Evolutionary conservation across 2,113 vertebrate species (phyloP), one percentile per base, ranked within the genome.

Genomic region (Periophthalmus modestus): DNA sequence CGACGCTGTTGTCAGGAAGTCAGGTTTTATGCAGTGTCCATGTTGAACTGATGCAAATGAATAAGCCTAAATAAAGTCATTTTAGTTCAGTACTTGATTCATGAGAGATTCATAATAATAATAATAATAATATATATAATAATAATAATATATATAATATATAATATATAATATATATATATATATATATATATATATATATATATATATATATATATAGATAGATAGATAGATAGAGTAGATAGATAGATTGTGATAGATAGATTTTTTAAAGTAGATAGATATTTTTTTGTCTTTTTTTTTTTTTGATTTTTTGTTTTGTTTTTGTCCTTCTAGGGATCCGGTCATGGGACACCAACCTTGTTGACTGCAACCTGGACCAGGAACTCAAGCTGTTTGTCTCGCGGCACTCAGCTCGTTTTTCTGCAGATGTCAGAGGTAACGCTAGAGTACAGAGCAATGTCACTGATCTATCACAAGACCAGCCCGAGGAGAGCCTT

Each of bases 361-460:
- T 98, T 66, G 91, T 97, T 0, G 95, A 97, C 84, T 99, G 97
- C 91, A 98, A 98, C 92, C 89, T 99, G 93, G 97, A 99, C 89
- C 96, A 98, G 91, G 97, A 99, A 80, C 93, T 99, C 69, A 99
- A 99, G 81, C 96, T 99, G 74, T 99, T 99, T 77, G 97, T 99
- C 68, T 99, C 97, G 76, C 94, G 97, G 84, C 97, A 99, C 90
- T 99, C 97, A 0, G 97, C 97, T 71, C 93, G 97, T 77, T 99
- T 99, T 84, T 99, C 97, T 86, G 94, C 97, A 66, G 97, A 99
- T 73, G 95, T 97, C 67, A 93, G 93, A 98, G 97, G 97, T 99
- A 93, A 95, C 93, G 55, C 24, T 21, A 46, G 48, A 57, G 15
- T 57, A 11, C 50, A 72, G 24, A 0, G 36, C 12, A 18, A 66